These are phyloP conservation scores for Erebia ligea DNA, from an alignment of 2,888 invertebrate genomes.

Conservation along the genomic window DNA sequence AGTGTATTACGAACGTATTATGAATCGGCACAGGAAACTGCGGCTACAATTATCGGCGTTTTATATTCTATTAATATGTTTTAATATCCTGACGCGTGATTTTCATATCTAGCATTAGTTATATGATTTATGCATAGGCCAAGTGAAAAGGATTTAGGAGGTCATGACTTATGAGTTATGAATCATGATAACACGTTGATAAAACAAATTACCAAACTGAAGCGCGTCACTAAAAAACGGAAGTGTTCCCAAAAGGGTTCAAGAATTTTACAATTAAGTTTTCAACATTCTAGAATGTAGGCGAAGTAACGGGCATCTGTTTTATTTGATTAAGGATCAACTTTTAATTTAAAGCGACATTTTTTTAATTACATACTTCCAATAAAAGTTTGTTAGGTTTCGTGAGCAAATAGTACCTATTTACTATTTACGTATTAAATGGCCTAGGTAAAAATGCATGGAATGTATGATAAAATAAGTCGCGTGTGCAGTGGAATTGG, in stretches of 20 bases:
- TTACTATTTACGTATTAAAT: conserved; percentile 8
- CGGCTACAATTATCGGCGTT: conserved; percentile 48
- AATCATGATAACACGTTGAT: background rate
- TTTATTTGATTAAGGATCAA: background rate
- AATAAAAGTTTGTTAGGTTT: conserved; percentile 13
- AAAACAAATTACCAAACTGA: background rate
- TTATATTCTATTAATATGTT: conserved; percentile 44
- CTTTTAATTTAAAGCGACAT: background rate
- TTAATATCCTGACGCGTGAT: conserved; percentile 39
- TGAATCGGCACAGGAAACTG: conserved; percentile 60
- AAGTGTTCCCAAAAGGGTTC: background rate
- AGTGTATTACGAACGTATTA: conserved; percentile 48
- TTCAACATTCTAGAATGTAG: background rate
- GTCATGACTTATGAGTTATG: background rate
- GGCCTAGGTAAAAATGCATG: conserved; percentile 13
- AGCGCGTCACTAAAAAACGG: background rate
- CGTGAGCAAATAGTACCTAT: conserved; percentile 15
- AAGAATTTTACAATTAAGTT: conserved; percentile 6
- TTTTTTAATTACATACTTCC: background rate
- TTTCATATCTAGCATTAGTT: conserved; percentile 24
- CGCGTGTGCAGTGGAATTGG: conserved; percentile 60
- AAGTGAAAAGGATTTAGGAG: background rate
- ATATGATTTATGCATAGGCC: background rate
- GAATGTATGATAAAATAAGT: conserved; percentile 41
- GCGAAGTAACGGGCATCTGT: background rate